These are phyloP conservation scores for Thymelicus lineola DNA, from an alignment of 2,888 invertebrate species.

Conservation along the genomic window DNA sequence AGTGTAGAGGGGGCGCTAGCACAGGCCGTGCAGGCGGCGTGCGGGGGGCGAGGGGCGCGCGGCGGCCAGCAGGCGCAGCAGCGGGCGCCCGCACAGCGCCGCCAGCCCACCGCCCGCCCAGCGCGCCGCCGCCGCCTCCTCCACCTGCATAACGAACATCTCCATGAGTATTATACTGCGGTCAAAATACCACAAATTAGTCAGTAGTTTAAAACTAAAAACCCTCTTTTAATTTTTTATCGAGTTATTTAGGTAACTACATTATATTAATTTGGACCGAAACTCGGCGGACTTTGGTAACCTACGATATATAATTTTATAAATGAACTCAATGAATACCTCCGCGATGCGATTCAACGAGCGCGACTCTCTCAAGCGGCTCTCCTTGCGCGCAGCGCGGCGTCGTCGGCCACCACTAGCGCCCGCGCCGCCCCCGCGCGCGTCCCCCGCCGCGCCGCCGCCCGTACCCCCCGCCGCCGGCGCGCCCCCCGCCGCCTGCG, in stretches of 20 bases:
- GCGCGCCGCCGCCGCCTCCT: slow-evolving; percentile 86
- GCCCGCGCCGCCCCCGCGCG: slow-evolving; percentile 82
- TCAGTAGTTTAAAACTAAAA: no score
- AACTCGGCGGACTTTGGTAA: no score
- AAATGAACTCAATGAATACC: slow-evolving; percentile 43
- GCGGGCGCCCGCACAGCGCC: slow-evolving; percentile 76
- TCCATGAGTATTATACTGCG: no score
- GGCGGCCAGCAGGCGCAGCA: slow-evolving; percentile 80
- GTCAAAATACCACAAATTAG: no score
- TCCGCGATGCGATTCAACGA: slow-evolving; percentile 94
- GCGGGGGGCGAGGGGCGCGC: slow-evolving; percentile 72
- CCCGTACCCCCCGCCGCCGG: slow-evolving; percentile 53
- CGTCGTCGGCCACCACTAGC: slow-evolving; percentile 79
- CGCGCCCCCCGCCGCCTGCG: slow-evolving; percentile 69
- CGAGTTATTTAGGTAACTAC: no score
- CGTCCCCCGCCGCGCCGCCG: slow-evolving; percentile 51
- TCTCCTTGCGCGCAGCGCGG: slow-evolving; percentile 76
- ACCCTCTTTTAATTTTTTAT: no score
- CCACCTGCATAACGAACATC: slow-evolving; percentile 74
- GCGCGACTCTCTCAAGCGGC: slow-evolving; percentile 90
- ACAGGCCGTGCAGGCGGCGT: slow-evolving; percentile 76
- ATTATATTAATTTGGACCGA: no score
- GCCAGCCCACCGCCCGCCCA: slow-evolving; percentile 71
- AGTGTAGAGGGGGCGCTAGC: slow-evolving; percentile 53
- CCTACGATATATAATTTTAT: no score